Evolutionary conservation across 2,113 vertebrate species (phyloP).

Genomic region (Eclectus roratus): DNA sequence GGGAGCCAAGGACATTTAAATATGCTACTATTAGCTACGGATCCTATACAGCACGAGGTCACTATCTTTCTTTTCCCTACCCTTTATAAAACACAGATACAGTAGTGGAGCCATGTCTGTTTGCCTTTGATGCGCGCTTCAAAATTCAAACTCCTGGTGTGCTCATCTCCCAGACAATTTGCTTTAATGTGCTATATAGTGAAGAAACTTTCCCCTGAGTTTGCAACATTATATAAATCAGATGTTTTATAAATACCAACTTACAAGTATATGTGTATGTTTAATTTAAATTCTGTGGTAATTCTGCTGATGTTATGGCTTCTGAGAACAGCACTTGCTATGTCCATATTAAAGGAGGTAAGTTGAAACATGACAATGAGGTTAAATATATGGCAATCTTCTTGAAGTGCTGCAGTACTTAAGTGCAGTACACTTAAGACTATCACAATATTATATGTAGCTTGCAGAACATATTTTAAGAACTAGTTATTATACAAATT

Average conservation of each 20-base stretch:
- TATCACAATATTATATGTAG: neutral
- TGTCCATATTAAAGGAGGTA: neutral
- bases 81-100: neutral
- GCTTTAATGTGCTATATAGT: neutral
- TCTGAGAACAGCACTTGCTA: neutral
- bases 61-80: neutral
- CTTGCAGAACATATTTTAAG: neutral
- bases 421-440: neutral
- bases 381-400: neutral
- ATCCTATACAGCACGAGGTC: neutral
- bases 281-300: neutral
- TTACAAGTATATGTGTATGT: neutral
- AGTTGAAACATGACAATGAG: neutral
- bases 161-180: neutral
- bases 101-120: neutral
- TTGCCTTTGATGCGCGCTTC: neutral
- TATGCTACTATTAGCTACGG: neutral
- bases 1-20: neutral
- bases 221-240: neutral
- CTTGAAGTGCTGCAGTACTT: neutral
- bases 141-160: neutral
- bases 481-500: neutral
- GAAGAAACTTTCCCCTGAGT: neutral
- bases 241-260: neutral
- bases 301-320: neutral